A percentile compares a stretch with the other conserved stretches of the same genome.
phyloP scores from a whole-genome alignment of 2,797 vertebrate genomes.

The Anguilla megastoma region DNA sequence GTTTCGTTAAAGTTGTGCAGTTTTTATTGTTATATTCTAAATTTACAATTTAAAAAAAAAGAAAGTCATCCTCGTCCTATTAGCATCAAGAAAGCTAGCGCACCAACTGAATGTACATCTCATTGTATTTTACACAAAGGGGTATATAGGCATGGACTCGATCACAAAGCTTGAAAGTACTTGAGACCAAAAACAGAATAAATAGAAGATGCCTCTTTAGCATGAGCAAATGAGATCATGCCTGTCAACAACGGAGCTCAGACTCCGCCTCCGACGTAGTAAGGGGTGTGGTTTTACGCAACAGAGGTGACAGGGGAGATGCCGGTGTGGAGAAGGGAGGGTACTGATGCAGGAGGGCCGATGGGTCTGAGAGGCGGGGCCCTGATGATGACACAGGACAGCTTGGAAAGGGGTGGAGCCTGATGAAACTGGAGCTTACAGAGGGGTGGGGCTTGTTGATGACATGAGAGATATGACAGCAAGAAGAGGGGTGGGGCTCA shows the following conservation, averaged over 20 bases:
- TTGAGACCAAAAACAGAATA: conserved; percentile 74
- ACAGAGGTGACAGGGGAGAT: not conserved
- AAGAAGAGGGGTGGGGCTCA: not conserved
- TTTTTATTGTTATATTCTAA: conserved; percentile 88
- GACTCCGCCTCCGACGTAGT: conserved; percentile 62
- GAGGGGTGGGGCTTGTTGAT: not conserved
- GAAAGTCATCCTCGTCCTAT: conserved; percentile 75
- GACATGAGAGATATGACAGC: not conserved
- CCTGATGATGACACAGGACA: conserved; percentile 19
- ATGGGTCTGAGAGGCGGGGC: not conserved
- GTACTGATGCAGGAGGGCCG: not conserved
- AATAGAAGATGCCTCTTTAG: conserved; percentile 93
- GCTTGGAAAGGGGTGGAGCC: conserved; percentile 33
- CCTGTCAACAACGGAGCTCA: conserved; percentile 55
- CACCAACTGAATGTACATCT: conserved; percentile 84
- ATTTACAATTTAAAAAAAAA: conserved; percentile 78
- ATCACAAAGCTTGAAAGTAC: conserved; percentile 79
- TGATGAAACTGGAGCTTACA: not conserved
- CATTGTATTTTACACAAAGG: conserved; percentile 79
- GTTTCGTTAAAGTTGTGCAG: conserved; percentile 90
- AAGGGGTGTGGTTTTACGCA: not conserved
- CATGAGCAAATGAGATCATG: conserved; percentile 66
- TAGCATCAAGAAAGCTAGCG: conserved; percentile 82
- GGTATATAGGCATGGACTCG: conserved; percentile 88
- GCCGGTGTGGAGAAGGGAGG: not conserved